Evolutionary conservation across 2,888 invertebrate genomes (phyloP), one percentile per base, ranked within the genome.

Genomic region (Nemoura dubitans): DNA sequence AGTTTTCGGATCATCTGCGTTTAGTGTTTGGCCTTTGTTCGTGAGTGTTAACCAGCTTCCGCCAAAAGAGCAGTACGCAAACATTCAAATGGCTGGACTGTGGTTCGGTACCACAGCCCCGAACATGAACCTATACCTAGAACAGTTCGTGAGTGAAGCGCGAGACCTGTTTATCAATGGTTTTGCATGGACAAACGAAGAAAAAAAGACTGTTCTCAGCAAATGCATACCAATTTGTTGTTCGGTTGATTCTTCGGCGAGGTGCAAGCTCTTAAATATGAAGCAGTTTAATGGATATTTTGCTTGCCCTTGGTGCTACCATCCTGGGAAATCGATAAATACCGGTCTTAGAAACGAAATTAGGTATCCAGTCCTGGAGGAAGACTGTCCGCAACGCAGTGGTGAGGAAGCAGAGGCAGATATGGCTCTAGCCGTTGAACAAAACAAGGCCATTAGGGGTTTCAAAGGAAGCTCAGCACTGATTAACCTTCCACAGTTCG

Each of bases 251-350:
- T 80, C 80, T 25, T 28, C 80, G 6, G 80, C 80, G 3, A 26
- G 80, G 27, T 80, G 80, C 27, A 80, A 80, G 26, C 16, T 80
- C 5, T n/a, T n/a, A n/a, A n/a, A n/a, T n/a, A n/a, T n/a, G n/a
- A n/a, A n/a, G n/a, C n/a, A n/a, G n/a, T n/a, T n/a, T n/a, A n/a
- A n/a, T n/a, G n/a, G n/a, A n/a, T 80, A 27, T 28, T 80, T 26
- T 80, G 7, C 80, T 3, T 80, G 80, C 29, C 80, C 80, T 80
- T 80, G 80, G 80, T 80, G 80, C 29, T 80, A 27, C 16, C 80
- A 80, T 80, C 80, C 80, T 25, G 80, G 80, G 3, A 80, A 28
- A 26, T 80, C 80, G 3, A 27, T 80, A 6, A 5, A 80, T 28
- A 80, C 80, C 3, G 80, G 80, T 3, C 7, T 5, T 2, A 80